Percentiles rank a stretch among this genome's conserved stretches.
Conservation (phyloP, 2,888 invertebrate species). For the Hypsopygia costalis region DNA sequence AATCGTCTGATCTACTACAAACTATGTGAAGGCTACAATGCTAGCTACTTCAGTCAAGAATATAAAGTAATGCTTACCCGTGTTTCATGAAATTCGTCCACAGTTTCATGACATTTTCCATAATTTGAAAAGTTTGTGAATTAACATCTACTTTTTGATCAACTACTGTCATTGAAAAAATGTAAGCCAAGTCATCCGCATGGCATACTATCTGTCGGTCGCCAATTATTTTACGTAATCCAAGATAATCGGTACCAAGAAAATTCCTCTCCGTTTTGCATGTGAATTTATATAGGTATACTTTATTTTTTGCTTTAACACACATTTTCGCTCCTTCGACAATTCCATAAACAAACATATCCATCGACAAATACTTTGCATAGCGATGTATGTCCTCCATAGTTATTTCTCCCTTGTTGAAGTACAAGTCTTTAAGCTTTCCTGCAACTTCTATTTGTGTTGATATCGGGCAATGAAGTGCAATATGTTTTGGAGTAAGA, state of each 20-base stretch:
- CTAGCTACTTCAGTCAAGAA: too few relatives aligned
- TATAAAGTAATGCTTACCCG: conserved; percentile 28
- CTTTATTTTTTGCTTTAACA: conserved; percentile 22
- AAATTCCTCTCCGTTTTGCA: conserved; percentile 39
- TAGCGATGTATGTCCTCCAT: conserved; percentile 24
- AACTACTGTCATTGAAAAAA: conserved; percentile 26
- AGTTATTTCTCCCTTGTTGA: conserved; percentile 20
- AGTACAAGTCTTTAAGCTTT: conserved; percentile 29
- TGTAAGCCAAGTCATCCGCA: conserved; percentile 33
- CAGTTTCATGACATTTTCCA: conserved; percentile 31
- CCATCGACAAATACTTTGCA: conserved; percentile 23
- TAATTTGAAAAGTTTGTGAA: conserved; percentile 28
- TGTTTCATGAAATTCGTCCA: conserved; percentile 44
- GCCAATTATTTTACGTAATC: conserved; percentile 13
- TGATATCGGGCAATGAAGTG: conserved; percentile 16
- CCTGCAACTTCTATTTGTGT: conserved; percentile 31
- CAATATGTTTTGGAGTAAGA: conserved; percentile 26
- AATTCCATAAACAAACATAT: conserved; percentile 24
- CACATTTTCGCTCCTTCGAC: conserved; percentile 29
- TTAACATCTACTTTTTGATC: conserved; percentile 19
- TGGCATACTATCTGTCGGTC: conserved; percentile 26
- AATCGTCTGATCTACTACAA: too few relatives aligned
- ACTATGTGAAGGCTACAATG: too few relatives aligned
- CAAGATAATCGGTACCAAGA: not conserved
- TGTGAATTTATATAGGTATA: conserved; percentile 40